Conservation (phyloP, 2,113 vertebrate species). For the Corythoichthys haematopterus region DNA sequence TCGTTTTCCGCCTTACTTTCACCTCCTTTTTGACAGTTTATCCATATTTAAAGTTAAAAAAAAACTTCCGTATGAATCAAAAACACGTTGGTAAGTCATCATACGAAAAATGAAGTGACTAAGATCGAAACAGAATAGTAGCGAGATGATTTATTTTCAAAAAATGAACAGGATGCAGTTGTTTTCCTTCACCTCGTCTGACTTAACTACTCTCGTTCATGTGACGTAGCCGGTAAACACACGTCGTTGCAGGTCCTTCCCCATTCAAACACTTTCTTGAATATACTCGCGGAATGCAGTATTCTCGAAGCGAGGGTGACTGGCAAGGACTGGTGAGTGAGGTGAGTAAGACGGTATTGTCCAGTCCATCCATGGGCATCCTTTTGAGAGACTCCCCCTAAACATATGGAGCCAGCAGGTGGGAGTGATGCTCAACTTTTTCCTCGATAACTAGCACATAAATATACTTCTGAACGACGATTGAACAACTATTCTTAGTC, state of each 20-base stretch:
- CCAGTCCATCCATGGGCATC: conserved; percentile 4
- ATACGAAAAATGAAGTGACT: neutral
- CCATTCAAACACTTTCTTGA: neutral
- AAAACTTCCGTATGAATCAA: neutral
- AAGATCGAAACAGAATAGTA: neutral
- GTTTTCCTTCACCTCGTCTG: neutral
- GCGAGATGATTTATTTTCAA: neutral
- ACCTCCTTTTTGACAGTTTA: neutral
- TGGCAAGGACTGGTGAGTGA: conserved; percentile 92
- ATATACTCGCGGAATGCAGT: conserved; percentile 33
- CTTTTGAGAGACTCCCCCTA: neutral
- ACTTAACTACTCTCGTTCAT: neutral
- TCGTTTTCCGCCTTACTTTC: neutral
- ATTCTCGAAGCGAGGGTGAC: conserved; percentile 81
- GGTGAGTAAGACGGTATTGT: conserved; percentile 69
- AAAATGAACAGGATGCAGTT: neutral
- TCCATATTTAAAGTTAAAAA: neutral
- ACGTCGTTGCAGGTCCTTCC: neutral
- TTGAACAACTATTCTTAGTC: neutral
- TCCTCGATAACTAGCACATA: neutral
- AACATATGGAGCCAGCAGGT: conserved; percentile 45
- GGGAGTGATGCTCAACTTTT: conserved; percentile 2
- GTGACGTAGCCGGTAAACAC: neutral
- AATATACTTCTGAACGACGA: neutral
- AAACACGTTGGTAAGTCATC: neutral